Evolutionary conservation across 2,113 vertebrate species (phyloP).

Genomic region (Clarias gariepinus): DNA sequence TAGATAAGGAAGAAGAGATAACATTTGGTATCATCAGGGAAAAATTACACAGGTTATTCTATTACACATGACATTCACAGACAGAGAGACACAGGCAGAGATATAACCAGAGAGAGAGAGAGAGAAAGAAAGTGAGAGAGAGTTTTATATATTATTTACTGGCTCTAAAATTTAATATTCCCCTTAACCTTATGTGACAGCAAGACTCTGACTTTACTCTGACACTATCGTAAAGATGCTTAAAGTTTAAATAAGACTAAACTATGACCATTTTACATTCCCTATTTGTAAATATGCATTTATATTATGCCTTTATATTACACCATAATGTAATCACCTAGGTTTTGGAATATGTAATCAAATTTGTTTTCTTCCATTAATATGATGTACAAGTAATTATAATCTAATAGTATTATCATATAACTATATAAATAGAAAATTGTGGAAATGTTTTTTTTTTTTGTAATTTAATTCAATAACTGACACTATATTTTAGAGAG

Average conservation of each 20-base stretch:
- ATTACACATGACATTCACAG: slow-evolving; percentile 42
- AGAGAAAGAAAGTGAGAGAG: neutral
- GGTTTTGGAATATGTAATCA: too few relatives aligned
- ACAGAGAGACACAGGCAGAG: slow-evolving; percentile 7
- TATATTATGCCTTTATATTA: neutral
- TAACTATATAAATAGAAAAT: too few relatives aligned
- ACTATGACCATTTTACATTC: neutral
- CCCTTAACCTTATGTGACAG: neutral
- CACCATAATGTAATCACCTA: neutral
- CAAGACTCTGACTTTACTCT: neutral
- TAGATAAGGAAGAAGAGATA: slow-evolving; percentile 28
- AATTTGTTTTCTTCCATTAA: neutral
- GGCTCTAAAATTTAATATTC: neutral
- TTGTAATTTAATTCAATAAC: too few relatives aligned
- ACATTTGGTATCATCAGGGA: slow-evolving; percentile 32
- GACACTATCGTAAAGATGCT: neutral
- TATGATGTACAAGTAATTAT: neutral
- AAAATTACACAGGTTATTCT: slow-evolving; percentile 31
- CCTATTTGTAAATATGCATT: neutral
- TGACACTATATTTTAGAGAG: too few relatives aligned
- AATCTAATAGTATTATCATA: neutral
- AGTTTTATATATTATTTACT: neutral
- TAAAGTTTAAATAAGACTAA: neutral
- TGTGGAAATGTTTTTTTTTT: too few relatives aligned
- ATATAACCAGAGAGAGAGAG: neutral